Evolutionary conservation across 2,888 invertebrate genomes (phyloP), one percentile per base, ranked within the genome.

Genomic region (Nymphalis polychloros): DNA sequence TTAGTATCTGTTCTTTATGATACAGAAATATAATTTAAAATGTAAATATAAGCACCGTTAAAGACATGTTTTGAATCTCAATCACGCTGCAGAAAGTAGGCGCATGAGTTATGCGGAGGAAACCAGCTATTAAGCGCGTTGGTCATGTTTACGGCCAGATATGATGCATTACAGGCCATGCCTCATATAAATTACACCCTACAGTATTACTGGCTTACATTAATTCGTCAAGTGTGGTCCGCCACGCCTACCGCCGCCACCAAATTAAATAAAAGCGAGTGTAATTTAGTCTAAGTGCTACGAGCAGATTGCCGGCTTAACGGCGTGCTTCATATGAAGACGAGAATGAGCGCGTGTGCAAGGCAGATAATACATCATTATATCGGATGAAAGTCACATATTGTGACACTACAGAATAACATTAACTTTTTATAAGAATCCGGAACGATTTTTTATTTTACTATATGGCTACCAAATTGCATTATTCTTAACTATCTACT

Each of bases 201-300:
- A 77, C 81, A 80, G 81, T 81, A 83, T 82, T 81, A 80, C 78
- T 76, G 72, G 80, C 75, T 76, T 74, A 79, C 80, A 81, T 80
- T 82, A 82, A 79, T 82, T 81, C 83, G 78, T 84, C 84, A 81
- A 82, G 86, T 86, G 86, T 83, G 85, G 84, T 83, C 85, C 55
- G 60, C 63, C 57, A 64, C 59, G 53, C 59, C 59, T 57, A 59
- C 59, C 61, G 53, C 66, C 59, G 57, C 60, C 69, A 53, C 64
- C 68, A 67, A 70, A 69, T 73, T 72, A 72, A 74, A 74, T 73
- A 70, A 70, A 70, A 70, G 57, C 68, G 63, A 57, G 62, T 63
- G 66, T 70, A 65, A 70, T 72, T 73, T 59, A 61, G 67, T 53
- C 60, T 63, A 63, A 72, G 71, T 71, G 72, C 64, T 47, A 63